Evolutionary conservation across 2,888 invertebrate genomes (phyloP).

Genomic region (Monoplex corrugatus): DNA sequence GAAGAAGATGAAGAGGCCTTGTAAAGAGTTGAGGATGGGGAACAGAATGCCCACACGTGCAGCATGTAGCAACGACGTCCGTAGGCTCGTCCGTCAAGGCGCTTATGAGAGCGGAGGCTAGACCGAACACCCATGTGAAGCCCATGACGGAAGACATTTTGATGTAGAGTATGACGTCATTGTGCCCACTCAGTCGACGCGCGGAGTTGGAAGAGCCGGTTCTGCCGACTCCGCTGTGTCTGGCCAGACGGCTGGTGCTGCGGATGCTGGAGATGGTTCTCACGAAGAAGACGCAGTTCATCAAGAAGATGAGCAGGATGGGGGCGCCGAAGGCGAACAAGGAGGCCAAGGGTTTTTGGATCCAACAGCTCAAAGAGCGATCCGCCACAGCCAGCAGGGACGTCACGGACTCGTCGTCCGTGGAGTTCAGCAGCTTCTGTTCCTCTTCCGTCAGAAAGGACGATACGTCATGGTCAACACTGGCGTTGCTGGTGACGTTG

Average conservation of each 20-base stretch:
- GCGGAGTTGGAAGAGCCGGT: slow-evolving; percentile 64
- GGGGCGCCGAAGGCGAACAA: slow-evolving; percentile 73
- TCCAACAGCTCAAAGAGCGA: slow-evolving; percentile 70
- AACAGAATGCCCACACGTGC: slow-evolving; percentile 70
- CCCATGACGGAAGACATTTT: slow-evolving; percentile 78
- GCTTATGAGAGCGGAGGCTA: slow-evolving; percentile 73
- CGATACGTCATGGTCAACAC: background rate
- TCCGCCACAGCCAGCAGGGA: slow-evolving; percentile 58
- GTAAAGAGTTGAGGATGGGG: slow-evolving; percentile 74
- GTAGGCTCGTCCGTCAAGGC: slow-evolving; percentile 63
- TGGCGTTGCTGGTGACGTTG: background rate
- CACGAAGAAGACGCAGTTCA: slow-evolving; percentile 70
- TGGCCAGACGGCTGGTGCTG: slow-evolving; percentile 64
- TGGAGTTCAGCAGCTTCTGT: background rate
- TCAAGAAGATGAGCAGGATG: slow-evolving; percentile 69
- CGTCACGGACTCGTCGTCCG: background rate
- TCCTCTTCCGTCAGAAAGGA: background rate
- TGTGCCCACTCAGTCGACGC: slow-evolving; percentile 65
- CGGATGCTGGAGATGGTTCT: slow-evolving; percentile 72
- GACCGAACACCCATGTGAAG: slow-evolving; percentile 77
- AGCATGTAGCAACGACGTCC: slow-evolving; percentile 65
- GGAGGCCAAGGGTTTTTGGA: slow-evolving; percentile 72
- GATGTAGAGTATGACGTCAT: slow-evolving; percentile 76
- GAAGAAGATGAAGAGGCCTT: slow-evolving; percentile 75
- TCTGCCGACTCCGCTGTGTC: slow-evolving; percentile 47